phyloP scores from a whole-genome alignment of 2,797 vertebrate genomes.

The Hydrolagus colliei region DNA sequence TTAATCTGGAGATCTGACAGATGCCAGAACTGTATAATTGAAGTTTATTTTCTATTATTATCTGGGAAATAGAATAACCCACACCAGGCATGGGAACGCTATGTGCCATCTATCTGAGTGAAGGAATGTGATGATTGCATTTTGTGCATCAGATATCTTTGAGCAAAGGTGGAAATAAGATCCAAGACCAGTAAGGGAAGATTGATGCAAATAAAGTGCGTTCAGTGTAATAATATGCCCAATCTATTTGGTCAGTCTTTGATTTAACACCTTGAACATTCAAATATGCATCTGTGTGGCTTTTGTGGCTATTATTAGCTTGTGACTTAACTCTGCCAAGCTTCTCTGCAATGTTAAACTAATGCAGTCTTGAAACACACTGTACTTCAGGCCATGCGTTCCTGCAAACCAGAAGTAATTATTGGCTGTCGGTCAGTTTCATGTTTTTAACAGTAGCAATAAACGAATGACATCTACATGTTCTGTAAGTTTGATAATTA shows the following conservation, averaged over 20 bases:
- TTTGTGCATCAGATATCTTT: conserved; percentile 5
- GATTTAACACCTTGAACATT: conserved; percentile 17
- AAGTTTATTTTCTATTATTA: no score
- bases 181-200: neutral
- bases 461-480: neutral
- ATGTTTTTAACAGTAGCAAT: neutral
- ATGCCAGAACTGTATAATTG: no score
- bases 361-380: no score
- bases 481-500: no score
- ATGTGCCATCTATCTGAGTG: neutral
- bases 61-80: no score
- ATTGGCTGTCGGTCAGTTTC: neutral
- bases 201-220: conserved; percentile 12
- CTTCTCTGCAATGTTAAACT: neutral
- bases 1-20: no score
- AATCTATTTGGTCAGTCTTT: conserved; percentile 17
- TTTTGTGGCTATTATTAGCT: neutral
- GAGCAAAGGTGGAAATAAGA: neutral
- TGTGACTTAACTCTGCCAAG: no score
- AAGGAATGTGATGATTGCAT: neutral
- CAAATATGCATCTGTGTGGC: conserved; percentile 2
- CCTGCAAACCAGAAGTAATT: neutral
- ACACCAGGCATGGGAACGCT: neutral
- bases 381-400: no score
- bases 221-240: neutral